Conservation (phyloP, 2,113 vertebrate species). For the Burhinus bistriatus region DNA sequence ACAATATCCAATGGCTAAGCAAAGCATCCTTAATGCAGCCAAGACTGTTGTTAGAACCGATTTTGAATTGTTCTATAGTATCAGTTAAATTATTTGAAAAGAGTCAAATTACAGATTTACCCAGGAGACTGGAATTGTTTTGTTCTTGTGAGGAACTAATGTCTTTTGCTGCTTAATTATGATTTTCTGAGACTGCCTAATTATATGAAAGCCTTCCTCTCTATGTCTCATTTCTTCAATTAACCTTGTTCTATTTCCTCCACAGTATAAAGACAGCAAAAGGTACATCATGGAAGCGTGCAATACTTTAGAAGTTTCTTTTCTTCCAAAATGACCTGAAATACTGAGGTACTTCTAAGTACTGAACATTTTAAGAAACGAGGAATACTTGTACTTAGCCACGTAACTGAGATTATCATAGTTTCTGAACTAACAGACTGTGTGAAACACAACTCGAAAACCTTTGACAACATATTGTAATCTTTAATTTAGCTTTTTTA, state of each 20-base stretch:
- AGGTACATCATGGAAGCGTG: background rate
- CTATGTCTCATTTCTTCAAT: background rate
- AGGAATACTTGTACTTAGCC: background rate
- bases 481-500: background rate
- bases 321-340: background rate
- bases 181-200: background rate
- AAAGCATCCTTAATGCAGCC: background rate
- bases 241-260: background rate
- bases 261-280: background rate
- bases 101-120: background rate
- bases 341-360: background rate
- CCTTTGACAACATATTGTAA: background rate
- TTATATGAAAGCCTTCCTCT: background rate
- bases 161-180: background rate
- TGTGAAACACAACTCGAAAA: background rate
- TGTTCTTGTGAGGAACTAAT: background rate
- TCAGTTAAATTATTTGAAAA: background rate
- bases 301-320: background rate
- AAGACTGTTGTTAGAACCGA: background rate
- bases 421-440: background rate
- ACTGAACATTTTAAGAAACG: background rate
- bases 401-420: background rate
- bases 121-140: background rate
- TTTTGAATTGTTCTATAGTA: background rate
- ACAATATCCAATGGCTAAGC: background rate